Base-by-base conservation (phyloP, 1,140 invertebrate species). In the Leptinotarsa undecemlineata region DNA sequence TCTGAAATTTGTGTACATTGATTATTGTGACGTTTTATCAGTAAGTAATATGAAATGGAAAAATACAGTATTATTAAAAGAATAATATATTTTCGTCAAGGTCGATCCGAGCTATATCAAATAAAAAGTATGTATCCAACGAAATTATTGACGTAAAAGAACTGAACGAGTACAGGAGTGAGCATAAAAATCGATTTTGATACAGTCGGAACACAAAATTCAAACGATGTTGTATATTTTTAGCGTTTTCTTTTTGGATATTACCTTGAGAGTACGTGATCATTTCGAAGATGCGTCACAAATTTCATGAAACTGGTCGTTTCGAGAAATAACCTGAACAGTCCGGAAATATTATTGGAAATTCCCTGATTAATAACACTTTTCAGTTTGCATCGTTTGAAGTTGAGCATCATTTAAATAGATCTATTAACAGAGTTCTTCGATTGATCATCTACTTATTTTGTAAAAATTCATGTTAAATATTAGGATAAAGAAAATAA, bases 51-150 rank as follows among this genome's bases (percentile, higher is more conserved):
- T 23, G 26, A 21, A 19, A 66, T 66, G 63, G 63, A 66, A 66
- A 66, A 66, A 66, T 23, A 66, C 63, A 15, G 26, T 20, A 57
- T 57, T 66, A 23, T 23, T 66, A 66, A 66, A 66, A 66, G 63
- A 66, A 66, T 66, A 66, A 66, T 66, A 66, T 66, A 66, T 66
- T 66, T 20, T 66, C 11, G 63, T 66, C 63, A 66, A 66, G 63
- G 63, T 66, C 63, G 63, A 33, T 21, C 63, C 63, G 63, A 33
- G n/a, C 26, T 33, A 23, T 66, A 66, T 23, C 63, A 23, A 33
- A 23, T 23, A 23, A 66, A 66, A 66, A 21, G 63, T 23, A 66
- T 66, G 63, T 66, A 23, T 66, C 63, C 26, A 66, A 23, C 26
- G 20, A 33, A 66, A 66, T 23, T 66, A 66, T 66, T 21, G 63